Base-by-base conservation (phyloP, 2,113 vertebrate species). In the Menura novaehollandiae region DNA sequence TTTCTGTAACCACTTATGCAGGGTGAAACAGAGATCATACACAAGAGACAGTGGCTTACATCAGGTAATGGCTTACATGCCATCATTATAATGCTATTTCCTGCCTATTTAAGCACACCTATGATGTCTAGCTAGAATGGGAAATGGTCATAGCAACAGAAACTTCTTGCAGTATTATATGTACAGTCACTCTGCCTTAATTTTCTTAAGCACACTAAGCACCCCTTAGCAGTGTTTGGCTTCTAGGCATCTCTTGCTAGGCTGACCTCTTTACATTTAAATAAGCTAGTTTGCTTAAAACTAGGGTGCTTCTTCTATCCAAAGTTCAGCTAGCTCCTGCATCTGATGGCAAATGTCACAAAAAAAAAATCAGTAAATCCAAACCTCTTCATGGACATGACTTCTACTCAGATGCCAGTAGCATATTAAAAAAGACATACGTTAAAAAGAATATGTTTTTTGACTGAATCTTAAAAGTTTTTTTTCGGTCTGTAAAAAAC, bases 231-330 rank as follows among this genome's bases (percentile, higher is more conserved):
- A 67, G n/a, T 43, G 13, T 92, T 81, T 92, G 41, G 35, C 78
- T 85, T 84, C 63, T 62, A 89, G 88, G 41, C 55, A 79, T 84
- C 26, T 92, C 20, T 75, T 69, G 53, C 27, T 82, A 73, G 15
- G 30, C 26, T 93, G 81, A 88, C 64, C 67, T 93, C 68, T 80
- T 96, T 94, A 76, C 43, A 90, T 86, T 84, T 95, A 92, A 95
- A 88, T 81, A 92, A 88, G 24, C 15, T 72, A 82, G 64, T 75
- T 82, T 87, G 44, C 66, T 84, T 89, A 92, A 74, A 91, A 86
- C 15, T 67, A 93, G 35, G 26, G 32, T 69, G 18, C 15, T 72
- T 6, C 44, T 71, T 64, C 75, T 93, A 28, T 74, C 30, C 39
- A 73, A 79, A 80, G 27, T 86, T 84, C 80, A 92, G 37, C 28